Percentiles rank a stretch among this genome's conserved stretches.
Evolutionary conservation across 2,113 vertebrate species (phyloP).

Genomic region (Isurus oxyrinchus): DNA sequence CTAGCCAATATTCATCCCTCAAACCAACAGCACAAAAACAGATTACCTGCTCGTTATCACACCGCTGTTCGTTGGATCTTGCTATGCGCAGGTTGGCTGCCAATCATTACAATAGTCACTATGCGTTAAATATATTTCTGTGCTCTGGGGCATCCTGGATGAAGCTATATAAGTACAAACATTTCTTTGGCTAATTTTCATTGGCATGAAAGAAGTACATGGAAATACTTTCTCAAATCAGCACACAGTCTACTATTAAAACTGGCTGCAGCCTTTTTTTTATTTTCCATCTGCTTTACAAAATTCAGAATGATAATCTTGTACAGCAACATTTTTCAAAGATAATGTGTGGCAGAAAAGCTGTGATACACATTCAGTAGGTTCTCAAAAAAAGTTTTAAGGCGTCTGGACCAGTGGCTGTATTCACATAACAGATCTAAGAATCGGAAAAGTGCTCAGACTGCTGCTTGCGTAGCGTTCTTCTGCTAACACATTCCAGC

Average conservation of each 20-base stretch:
- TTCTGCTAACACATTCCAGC: background rate
- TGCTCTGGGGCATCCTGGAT: background rate
- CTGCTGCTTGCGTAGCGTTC: no score
- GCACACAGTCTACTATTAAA: constrained; percentile 22
- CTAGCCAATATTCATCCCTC: background rate
- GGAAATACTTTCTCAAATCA: background rate
- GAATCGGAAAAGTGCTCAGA: background rate
- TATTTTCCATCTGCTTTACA: constrained; percentile 21
- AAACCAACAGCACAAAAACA: background rate
- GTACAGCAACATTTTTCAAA: constrained; percentile 32
- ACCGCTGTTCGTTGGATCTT: background rate
- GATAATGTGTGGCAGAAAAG: constrained; percentile 34
- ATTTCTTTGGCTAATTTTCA: background rate
- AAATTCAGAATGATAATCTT: constrained; percentile 30
- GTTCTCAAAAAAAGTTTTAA: constrained; percentile 32
- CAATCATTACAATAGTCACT: background rate
- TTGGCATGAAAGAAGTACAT: no score
- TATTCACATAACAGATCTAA: constrained; percentile 15
- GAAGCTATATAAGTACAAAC: background rate
- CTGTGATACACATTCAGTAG: constrained; percentile 36
- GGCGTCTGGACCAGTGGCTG: constrained; percentile 29
- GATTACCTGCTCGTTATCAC: background rate
- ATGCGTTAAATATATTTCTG: background rate
- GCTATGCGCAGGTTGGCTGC: background rate
- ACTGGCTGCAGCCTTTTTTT: constrained; percentile 20